Conservation (phyloP, 2,113 vertebrate genomes). For the Mola mola region DNA sequence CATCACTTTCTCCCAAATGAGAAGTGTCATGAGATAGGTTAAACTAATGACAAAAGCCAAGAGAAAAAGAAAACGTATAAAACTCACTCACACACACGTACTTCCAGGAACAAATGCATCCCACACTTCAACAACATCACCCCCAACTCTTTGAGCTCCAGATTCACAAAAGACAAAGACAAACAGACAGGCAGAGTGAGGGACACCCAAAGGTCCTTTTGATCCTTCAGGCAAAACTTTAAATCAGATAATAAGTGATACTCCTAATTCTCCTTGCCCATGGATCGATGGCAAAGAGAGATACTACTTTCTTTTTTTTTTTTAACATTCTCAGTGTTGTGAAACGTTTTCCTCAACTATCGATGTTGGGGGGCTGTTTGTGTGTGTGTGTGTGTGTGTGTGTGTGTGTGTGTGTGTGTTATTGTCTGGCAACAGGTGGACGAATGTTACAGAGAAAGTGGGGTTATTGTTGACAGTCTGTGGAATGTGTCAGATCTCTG, state of each 20-base stretch:
- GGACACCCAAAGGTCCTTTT: slow-evolving; percentile 31
- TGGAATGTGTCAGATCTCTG: slow-evolving; percentile 70
- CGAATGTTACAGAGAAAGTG: slow-evolving; percentile 55
- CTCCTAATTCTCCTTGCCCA: too few species aligned
- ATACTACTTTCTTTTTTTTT: too few species aligned
- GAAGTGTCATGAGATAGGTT: too few species aligned
- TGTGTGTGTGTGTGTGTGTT: slow-evolving; percentile 12
- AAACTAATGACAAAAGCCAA: too few species aligned
- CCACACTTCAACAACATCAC: slow-evolving; percentile 9
- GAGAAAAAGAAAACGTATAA: too few species aligned
- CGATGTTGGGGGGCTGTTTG: slow-evolving; percentile 2
- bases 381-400: slow-evolving; percentile 11
- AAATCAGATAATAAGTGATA: too few species aligned
- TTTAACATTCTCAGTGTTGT: slow-evolving; percentile 4
- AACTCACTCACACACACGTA: slow-evolving; percentile 19
- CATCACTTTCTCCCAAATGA: too few species aligned
- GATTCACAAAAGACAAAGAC: slow-evolving; percentile 39
- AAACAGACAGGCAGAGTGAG: slow-evolving; percentile 21
- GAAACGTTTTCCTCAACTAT: background rate
- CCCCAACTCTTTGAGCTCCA: slow-evolving; percentile 23
- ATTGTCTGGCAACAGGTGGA: slow-evolving; percentile 67
- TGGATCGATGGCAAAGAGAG: too few species aligned
- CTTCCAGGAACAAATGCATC: slow-evolving; percentile 29
- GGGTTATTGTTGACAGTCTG: slow-evolving; percentile 52
- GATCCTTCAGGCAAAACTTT: slow-evolving; percentile 26